Conservation (phyloP, 2,888 invertebrate species). For the Cactoblastis cactorum region DNA sequence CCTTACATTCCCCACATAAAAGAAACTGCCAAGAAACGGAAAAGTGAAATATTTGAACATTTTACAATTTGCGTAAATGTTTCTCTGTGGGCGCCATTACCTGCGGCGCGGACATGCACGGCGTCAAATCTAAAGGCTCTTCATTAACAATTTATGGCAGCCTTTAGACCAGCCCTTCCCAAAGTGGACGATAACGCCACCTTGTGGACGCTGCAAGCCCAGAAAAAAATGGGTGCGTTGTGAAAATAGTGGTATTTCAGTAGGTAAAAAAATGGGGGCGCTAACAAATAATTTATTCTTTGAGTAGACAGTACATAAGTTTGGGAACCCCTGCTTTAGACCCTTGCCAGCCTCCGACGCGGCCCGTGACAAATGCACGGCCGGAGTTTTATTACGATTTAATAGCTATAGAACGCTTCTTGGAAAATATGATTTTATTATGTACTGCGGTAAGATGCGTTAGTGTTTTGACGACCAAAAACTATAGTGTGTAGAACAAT, state of each 20-base stretch:
- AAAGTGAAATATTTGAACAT: no score
- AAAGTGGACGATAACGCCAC: no score
- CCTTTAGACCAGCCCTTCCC: no score
- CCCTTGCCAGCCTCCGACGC: conserved; percentile 11
- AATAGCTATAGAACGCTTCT: neutral
- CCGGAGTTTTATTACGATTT: neutral
- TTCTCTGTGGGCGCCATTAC: conserved; percentile 9
- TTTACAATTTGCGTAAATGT: neutral
- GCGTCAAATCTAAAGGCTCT: conserved; percentile 13
- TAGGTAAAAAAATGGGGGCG: no score
- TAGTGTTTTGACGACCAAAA: neutral
- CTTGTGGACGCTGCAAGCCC: no score
- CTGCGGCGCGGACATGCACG: conserved; percentile 5
- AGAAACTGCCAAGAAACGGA: no score
- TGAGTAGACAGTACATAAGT: no score
- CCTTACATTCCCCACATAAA: no score
- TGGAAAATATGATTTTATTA: conserved; percentile 5
- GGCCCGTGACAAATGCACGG: conserved; percentile 13
- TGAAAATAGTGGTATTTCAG: no score
- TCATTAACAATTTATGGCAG: conserved; percentile 21
- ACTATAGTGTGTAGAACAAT: neutral
- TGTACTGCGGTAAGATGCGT: neutral
- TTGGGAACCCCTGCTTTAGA: conserved; percentile 5
- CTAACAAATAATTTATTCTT: no score
- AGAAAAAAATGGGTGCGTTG: no score